phyloP scores from a whole-genome alignment of 2,888 invertebrate genomes.

The Protonemura montana region DNA sequence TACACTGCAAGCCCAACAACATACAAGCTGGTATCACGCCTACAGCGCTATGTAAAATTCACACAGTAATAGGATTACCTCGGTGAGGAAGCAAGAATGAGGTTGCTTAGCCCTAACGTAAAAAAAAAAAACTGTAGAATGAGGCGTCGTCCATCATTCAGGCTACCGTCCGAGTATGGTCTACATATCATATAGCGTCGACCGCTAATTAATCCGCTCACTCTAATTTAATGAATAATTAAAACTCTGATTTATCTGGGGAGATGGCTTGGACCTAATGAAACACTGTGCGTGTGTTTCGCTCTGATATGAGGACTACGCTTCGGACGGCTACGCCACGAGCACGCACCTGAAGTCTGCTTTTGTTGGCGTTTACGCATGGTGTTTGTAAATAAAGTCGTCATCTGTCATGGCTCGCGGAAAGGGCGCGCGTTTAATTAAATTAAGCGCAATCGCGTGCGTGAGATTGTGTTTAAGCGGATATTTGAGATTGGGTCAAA shows the following conservation, averaged over 20 bases:
- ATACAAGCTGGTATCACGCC: neutral
- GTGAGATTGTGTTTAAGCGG: neutral
- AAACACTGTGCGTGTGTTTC: neutral
- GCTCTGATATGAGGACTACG: neutral
- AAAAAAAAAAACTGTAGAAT: neutral
- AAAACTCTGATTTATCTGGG: conserved; percentile 37
- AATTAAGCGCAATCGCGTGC: neutral
- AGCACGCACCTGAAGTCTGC: neutral
- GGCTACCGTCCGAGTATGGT: neutral
- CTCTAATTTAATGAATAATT: conserved; percentile 41
- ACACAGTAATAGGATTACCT: neutral
- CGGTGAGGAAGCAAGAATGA: neutral
- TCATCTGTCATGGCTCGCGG: neutral
- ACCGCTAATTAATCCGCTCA: conserved; percentile 33
- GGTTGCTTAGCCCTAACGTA: neutral
- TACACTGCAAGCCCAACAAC: too few species aligned
- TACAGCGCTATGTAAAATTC: neutral
- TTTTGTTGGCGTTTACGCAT: too few species aligned
- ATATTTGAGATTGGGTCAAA: neutral
- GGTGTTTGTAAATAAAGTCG: neutral
- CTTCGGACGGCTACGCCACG: neutral
- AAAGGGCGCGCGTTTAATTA: neutral
- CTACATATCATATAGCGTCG: neutral
- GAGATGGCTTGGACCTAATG: conserved; percentile 8
- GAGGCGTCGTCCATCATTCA: conserved; percentile 2